These are phyloP conservation scores for Seriola dumerili DNA, from an alignment of 2,113 vertebrate species.

Conservation along the genomic window DNA sequence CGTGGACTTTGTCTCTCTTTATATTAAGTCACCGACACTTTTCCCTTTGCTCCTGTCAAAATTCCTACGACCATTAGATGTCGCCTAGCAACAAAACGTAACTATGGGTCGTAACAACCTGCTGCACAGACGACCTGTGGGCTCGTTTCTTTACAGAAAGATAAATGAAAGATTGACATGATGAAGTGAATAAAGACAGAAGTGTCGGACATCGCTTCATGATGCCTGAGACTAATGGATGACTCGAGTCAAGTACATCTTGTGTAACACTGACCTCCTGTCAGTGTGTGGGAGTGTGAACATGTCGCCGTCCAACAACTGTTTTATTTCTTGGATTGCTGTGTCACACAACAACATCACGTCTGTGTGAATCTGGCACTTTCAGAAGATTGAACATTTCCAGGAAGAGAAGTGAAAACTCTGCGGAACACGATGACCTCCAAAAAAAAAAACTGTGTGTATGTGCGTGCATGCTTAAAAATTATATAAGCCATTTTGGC, in stretches of 20 bases:
- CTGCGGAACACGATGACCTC: neutral
- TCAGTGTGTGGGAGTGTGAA: neutral
- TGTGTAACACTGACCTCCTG: neutral
- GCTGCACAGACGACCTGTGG: no score
- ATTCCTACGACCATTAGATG: no score
- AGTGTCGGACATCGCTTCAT: no score
- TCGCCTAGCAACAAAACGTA: no score
- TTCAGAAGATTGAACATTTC: constrained; percentile 9
- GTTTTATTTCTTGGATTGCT: neutral
- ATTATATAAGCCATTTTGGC: neutral
- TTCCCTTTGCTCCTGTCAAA: no score
- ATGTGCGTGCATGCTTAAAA: neutral
- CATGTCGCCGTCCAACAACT: neutral
- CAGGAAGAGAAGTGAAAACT: constrained; percentile 10
- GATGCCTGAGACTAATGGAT: neutral
- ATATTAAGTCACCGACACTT: no score
- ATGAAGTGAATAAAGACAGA: neutral
- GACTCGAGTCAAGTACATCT: neutral
- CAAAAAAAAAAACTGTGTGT: no score
- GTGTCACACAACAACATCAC: neutral
- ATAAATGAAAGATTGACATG: neutral
- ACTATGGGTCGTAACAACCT: no score
- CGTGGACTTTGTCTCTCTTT: no score
- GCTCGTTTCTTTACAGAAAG: neutral
- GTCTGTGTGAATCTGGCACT: neutral